phyloP scores from a whole-genome alignment of 2,797 vertebrate species.

The Epinephelus awoara region DNA sequence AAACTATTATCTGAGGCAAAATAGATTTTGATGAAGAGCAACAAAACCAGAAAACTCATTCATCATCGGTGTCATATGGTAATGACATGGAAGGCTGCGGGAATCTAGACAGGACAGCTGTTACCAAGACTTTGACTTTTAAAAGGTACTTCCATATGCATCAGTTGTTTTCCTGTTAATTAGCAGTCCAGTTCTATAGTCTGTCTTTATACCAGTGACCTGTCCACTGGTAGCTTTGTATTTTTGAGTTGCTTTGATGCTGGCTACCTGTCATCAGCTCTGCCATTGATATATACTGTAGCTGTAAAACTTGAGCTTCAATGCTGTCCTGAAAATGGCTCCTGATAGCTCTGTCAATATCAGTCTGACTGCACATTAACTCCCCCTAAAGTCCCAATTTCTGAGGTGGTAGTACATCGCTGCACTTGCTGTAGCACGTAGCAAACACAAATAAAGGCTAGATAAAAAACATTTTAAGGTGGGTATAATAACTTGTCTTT shows the following conservation, averaged over 20 bases:
- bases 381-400: background rate
- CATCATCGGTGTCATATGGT: no score
- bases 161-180: no score
- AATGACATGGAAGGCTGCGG: background rate
- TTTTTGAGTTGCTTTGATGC: background rate
- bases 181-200: background rate
- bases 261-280: slow-evolving; percentile 7
- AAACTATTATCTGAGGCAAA: background rate
- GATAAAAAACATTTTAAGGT: no score
- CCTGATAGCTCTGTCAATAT: slow-evolving; percentile 8
- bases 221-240: background rate
- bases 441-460: no score
- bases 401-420: background rate
- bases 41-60: background rate
- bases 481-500: no score
- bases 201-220: background rate
- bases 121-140: background rate
- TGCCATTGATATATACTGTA: background rate
- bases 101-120: background rate
- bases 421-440: background rate
- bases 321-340: background rate
- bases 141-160: no score
- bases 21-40: background rate
- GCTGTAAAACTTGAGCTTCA: background rate
- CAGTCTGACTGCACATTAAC: slow-evolving; percentile 5